These are phyloP conservation scores for Actinemys pallida DNA, from an alignment of 2,113 vertebrate species.

Conservation along the genomic window DNA sequence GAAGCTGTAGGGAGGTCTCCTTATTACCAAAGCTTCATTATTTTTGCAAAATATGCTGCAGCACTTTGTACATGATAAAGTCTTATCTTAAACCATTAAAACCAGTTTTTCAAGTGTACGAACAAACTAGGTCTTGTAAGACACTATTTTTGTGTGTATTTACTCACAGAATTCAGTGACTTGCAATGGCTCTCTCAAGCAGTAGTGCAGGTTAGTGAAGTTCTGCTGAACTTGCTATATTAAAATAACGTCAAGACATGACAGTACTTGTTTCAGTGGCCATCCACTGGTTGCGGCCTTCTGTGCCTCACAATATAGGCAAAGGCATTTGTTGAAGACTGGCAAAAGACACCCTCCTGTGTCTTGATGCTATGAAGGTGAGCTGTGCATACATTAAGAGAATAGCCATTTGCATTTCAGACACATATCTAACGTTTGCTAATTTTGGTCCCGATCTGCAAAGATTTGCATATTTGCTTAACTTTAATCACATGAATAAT, in stretches of 20 bases:
- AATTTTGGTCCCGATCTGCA: background rate
- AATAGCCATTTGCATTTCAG: background rate
- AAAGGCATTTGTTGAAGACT: background rate
- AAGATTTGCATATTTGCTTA: background rate
- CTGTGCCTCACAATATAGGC: background rate
- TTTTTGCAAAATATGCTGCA: background rate
- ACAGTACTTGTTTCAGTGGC: background rate
- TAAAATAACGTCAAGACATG: background rate
- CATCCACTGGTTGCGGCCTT: background rate
- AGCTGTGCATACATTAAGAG: background rate
- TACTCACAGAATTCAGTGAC: background rate
- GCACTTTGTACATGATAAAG: background rate
- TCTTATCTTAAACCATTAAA: background rate
- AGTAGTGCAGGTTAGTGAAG: background rate
- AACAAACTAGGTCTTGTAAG: background rate
- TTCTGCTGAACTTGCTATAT: background rate
- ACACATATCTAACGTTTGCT: background rate
- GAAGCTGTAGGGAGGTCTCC: background rate
- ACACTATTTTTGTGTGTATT: background rate
- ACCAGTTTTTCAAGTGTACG: background rate
- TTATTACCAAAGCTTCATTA: background rate
- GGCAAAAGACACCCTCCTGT: background rate
- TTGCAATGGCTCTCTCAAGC: background rate
- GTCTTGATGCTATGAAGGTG: background rate
- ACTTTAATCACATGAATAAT: background rate